These are phyloP conservation scores for Megalops atlanticus DNA, from an alignment of 2,113 vertebrate genomes.

Conservation along the genomic window DNA sequence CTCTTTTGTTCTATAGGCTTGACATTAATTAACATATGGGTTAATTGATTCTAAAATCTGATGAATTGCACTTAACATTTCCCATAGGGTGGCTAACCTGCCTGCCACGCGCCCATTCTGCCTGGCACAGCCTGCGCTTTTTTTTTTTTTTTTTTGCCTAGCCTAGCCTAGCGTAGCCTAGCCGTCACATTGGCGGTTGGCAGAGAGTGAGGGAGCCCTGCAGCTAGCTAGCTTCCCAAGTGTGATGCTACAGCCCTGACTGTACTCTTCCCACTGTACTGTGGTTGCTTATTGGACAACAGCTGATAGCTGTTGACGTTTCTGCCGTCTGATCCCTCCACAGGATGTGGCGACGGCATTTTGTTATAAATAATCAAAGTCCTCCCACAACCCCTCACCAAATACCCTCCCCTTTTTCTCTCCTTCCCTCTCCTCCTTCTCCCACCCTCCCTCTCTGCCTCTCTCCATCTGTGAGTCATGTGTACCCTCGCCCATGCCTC, in stretches of 20 bases:
- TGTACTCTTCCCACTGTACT: constrained; percentile 37
- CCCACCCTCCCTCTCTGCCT: constrained; percentile 34
- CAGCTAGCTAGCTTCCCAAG: constrained; percentile 41
- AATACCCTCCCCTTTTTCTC: constrained; percentile 49
- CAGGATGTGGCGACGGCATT: constrained; percentile 56
- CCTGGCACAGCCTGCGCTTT: constrained; percentile 36
- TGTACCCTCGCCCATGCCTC: constrained; percentile 26
- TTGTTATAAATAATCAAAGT: constrained; percentile 66
- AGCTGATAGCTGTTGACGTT: constrained; percentile 63
- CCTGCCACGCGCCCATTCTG: constrained; percentile 52
- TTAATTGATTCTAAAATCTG: constrained; percentile 96
- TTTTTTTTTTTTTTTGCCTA: constrained; percentile 46
- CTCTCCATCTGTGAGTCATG: constrained; percentile 47
- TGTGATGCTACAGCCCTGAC: constrained; percentile 42
- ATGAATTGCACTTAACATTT: constrained; percentile 83
- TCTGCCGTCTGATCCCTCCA: constrained; percentile 56
- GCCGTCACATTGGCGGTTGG: constrained; percentile 55
- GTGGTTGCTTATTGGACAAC: constrained; percentile 66
- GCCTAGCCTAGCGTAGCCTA: constrained; percentile 52
- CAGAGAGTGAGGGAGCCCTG: constrained; percentile 44
- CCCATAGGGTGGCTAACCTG: constrained; percentile 63
- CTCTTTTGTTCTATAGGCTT: constrained; percentile 83
- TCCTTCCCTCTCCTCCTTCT: constrained; percentile 31
- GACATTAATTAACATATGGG: constrained; percentile 96
- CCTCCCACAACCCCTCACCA: constrained; percentile 31